phyloP scores from a whole-genome alignment of 2,797 vertebrate species.

The Takifugu rubripes region DNA sequence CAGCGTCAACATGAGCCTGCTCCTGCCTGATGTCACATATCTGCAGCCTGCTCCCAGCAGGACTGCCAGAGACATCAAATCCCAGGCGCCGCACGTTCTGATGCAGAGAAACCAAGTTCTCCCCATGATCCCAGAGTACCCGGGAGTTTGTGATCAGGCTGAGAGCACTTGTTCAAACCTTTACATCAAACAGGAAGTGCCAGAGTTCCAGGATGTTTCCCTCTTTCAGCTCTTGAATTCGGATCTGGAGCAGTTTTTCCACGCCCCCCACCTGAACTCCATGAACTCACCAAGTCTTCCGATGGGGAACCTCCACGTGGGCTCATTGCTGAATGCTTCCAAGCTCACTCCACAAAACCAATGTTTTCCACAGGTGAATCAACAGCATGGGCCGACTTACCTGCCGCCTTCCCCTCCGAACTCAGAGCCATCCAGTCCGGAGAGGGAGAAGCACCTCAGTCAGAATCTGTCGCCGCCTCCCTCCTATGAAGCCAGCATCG shows the following conservation, averaged over 20 bases:
- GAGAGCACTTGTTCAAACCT: conserved; percentile 78
- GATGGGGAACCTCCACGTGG: conserved; percentile 75
- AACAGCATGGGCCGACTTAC: conserved; percentile 80
- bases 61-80: conserved; percentile 87
- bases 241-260: conserved; percentile 84
- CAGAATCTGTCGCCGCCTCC: conserved; percentile 92
- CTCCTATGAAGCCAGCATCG: conserved; percentile 90
- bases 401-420: conserved; percentile 93
- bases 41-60: conserved; percentile 89
- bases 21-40: conserved; percentile 88
- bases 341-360: conserved; percentile 77
- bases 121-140: conserved; percentile 83
- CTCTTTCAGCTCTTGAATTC: conserved; percentile 92
- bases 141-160: conserved; percentile 81
- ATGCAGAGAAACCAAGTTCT: conserved; percentile 73
- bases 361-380: conserved; percentile 77
- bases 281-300: conserved; percentile 78
- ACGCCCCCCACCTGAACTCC: conserved; percentile 79
- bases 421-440: conserved; percentile 93
- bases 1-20: conserved; percentile 96
- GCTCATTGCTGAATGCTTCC: conserved; percentile 73
- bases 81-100: conserved; percentile 81
- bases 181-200: conserved; percentile 92
- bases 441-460: conserved; percentile 86
- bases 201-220: conserved; percentile 89